Evolutionary conservation across 2,797 vertebrate species (phyloP), one percentile per base, ranked within the genome.

Genomic region (Urophycis tenuis): DNA sequence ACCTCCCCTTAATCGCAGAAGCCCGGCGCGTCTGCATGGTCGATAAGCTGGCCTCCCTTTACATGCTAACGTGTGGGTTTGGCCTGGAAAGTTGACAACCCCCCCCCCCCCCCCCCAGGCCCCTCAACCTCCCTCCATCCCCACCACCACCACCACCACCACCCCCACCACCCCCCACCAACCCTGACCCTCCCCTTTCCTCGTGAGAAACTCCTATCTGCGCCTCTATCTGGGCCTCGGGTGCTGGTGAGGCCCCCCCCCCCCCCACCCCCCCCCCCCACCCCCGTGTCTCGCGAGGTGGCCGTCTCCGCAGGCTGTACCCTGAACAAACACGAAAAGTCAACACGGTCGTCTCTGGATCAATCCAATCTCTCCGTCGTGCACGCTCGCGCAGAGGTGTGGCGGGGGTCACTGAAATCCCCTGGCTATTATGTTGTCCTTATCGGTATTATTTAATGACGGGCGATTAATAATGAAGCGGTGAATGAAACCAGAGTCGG

Each of bases 21-120:
- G 71, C 64, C 41, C 85, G 80, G 85, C 32, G 88, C 78, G 89
- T 87, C 86, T 67, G 53, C 25, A 25, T 0, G 67, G 73, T 29
- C 76, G 92, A 94, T 93, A 93, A 92, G 86, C 31, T 71, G 1
- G 71, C 34, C 60, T 82, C 79, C 75, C 73, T 88, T 73, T 83
- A 77, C 80, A 36, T 75, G 73, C 67, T 74, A 30, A 77, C 79
- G 72, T 72, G 80, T 72, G 80, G 73, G 78, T 31, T 74, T 81
- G 53, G 2, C 75, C 73, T 39, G 1, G 70, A 75, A 86, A 88
- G 79, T 92, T 92, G 92, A 92, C 92, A 92, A 89, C 84, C 80
- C 89, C 84, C 45, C 7, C 80, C 85, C 85, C 87, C 80, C 84
- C 79, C 53, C 86, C 87, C 87, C n/a, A n/a, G n/a, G n/a, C n/a